These are phyloP conservation scores for Ips typographus DNA, from an alignment of 1,140 invertebrate genomes.

Conservation along the genomic window DNA sequence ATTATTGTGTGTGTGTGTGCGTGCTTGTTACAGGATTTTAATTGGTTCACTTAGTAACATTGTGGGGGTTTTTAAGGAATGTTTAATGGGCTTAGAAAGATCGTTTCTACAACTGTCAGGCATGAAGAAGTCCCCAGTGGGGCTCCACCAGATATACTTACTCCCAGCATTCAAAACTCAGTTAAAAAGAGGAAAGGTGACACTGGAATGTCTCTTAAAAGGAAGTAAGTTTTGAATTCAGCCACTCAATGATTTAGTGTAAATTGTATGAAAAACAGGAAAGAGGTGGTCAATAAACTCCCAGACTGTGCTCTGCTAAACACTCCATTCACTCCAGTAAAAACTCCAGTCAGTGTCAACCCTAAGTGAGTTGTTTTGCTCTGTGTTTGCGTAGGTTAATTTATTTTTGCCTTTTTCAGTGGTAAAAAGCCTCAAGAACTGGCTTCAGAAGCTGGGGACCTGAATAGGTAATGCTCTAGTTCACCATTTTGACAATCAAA, in stretches of 20 bases:
- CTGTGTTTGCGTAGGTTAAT: too few species aligned
- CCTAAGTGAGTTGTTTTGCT: conserved; percentile 43
- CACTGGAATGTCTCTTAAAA: conserved; percentile 53
- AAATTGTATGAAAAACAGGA: conserved; percentile 31
- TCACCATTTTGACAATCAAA: background rate
- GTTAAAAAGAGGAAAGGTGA: conserved; percentile 64
- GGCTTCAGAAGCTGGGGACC: too few species aligned
- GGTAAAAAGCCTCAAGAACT: background rate
- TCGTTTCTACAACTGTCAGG: conserved; percentile 61
- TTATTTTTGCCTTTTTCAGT: background rate
- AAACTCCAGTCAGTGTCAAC: conserved; percentile 44
- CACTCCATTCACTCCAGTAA: conserved; percentile 45
- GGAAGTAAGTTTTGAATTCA: conserved; percentile 54
- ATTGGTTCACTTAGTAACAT: too few species aligned
- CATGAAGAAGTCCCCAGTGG: conserved; percentile 49
- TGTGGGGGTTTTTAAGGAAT: conserved; percentile 59
- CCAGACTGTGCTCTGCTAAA: conserved; percentile 44
- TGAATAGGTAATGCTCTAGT: too few species aligned
- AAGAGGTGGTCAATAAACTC: conserved; percentile 43
- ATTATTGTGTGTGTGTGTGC: background rate
- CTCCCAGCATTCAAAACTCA: conserved; percentile 56
- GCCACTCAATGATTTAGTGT: too few species aligned
- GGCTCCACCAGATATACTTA: conserved; percentile 48
- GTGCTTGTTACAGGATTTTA: too few species aligned
- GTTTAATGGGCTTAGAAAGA: conserved; percentile 74